Evolutionary conservation across 2,797 vertebrate genomes (phyloP).

Genomic region (Hirundo rustica): DNA sequence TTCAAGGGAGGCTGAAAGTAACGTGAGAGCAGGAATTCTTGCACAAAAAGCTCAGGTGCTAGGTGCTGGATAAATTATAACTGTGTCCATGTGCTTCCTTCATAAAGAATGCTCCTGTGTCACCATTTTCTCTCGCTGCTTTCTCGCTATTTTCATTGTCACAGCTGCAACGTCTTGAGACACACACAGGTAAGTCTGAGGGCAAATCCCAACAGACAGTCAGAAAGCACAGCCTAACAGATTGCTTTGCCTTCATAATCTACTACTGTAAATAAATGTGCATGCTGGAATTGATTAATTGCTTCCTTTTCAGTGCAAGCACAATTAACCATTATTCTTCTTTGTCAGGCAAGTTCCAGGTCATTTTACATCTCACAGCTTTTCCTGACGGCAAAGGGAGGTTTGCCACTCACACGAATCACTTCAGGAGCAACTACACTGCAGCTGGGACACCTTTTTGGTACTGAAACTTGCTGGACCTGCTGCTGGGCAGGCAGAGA

Average conservation of each 20-base stretch:
- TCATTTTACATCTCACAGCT: background rate
- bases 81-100: background rate
- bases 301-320: background rate
- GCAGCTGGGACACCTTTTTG: background rate
- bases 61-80: background rate
- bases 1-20: background rate
- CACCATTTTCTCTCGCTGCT: background rate
- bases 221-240: background rate
- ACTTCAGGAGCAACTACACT: fast-evolving
- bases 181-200: background rate
- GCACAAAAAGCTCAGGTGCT: fast-evolving
- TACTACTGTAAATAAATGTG: background rate
- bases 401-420: background rate
- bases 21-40: background rate
- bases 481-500: background rate
- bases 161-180: background rate
- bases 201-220: background rate
- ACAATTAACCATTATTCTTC: background rate
- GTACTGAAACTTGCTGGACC: too few species aligned
- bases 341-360: background rate
- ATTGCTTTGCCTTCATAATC: background rate
- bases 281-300: background rate
- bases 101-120: background rate
- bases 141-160: background rate
- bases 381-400: background rate